Evolutionary conservation across 2,888 invertebrate genomes (phyloP), one percentile per base, ranked within the genome.

Genomic region (Carterocephalus palaemon): DNA sequence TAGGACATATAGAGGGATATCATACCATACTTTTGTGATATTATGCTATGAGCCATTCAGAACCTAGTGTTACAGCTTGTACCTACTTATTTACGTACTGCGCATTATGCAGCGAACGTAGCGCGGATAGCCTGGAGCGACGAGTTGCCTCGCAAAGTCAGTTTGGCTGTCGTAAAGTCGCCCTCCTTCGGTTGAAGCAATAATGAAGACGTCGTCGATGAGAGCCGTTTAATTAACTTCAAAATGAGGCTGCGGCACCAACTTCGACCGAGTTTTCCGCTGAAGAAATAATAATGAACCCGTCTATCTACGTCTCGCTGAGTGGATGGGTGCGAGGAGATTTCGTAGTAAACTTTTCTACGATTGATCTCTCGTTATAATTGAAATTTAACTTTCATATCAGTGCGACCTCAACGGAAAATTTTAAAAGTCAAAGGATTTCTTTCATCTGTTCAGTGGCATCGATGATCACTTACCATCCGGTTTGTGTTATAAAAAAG

Each of bases 171-270:
- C 51, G 42, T 38, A 49, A 43, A 40, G 43, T 43, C 46, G 31
- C 39, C 51, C 53, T 51, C 56, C 56, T 54, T 53, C 48, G 51
- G 53, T 48, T 42, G 46, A 47, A 53, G 64, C 64, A 70, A 75
- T 79, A 78, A 78, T 74, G 70, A 74, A 79, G 77, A 75, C 66
- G 74, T 63, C 65, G 61, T 56, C 64, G 62, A 66, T 69, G 67
- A 70, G 66, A 64, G 64, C 60, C 71, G 68, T 79, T 78, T 80
- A 80, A 81, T 81, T 80, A 81, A 78, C 75, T 80, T 70, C 69
- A 67, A 75, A 76, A 70, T 68, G 73, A 73, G 67, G 63, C 65
- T 57, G 62, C 52, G 62, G 64, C 64, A 56, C 62, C 54, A 67
- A 70, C 70, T 73, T 67, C 51, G 54, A 52, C 57, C 47, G 61